Evolutionary conservation across 1,140 invertebrate genomes (phyloP).

Genomic region (Gryllus bimaculatus): DNA sequence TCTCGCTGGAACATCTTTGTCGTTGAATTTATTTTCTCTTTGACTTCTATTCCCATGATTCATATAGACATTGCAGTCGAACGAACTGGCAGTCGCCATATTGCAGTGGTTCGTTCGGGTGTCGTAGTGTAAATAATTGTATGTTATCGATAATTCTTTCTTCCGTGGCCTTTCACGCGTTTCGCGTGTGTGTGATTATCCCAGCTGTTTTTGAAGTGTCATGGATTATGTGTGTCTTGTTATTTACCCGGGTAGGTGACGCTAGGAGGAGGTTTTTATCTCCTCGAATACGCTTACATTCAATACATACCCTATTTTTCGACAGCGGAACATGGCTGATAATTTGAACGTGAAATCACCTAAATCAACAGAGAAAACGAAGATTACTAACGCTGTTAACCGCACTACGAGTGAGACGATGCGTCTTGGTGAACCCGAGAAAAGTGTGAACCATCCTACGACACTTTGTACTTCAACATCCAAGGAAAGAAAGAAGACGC

Average conservation of each 20-base stretch:
- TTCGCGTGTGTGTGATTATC: not conserved
- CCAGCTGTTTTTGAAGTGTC: conserved; percentile 8
- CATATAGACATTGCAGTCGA: conserved; percentile 4
- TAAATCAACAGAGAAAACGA: conserved; percentile 21
- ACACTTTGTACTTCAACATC: conserved; percentile 26
- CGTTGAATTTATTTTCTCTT: not conserved
- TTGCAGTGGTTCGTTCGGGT: conserved; percentile 1
- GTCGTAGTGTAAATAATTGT: conserved; percentile 15
- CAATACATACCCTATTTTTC: conserved; percentile 3
- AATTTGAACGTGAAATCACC: conserved; percentile 21
- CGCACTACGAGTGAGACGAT: conserved; percentile 68
- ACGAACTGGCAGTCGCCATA: conserved; percentile 12
- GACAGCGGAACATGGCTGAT: conserved; percentile 23
- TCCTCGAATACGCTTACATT: conserved; percentile 10
- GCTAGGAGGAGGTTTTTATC: conserved; percentile 12
- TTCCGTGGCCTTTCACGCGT: not conserved
- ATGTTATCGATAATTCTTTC: conserved; percentile 2
- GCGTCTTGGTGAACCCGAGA: conserved; percentile 52
- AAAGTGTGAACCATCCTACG: conserved; percentile 32
- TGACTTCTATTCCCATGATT: not conserved
- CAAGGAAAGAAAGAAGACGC: conserved; percentile 59
- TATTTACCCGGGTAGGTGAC: conserved; percentile 13
- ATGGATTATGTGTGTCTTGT: conserved; percentile 16
- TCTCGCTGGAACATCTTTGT: no score
- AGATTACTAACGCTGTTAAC: conserved; percentile 47